Conservation (phyloP, 2,113 vertebrate genomes). For the Sinocyclocheilus anshuiensis region DNA sequence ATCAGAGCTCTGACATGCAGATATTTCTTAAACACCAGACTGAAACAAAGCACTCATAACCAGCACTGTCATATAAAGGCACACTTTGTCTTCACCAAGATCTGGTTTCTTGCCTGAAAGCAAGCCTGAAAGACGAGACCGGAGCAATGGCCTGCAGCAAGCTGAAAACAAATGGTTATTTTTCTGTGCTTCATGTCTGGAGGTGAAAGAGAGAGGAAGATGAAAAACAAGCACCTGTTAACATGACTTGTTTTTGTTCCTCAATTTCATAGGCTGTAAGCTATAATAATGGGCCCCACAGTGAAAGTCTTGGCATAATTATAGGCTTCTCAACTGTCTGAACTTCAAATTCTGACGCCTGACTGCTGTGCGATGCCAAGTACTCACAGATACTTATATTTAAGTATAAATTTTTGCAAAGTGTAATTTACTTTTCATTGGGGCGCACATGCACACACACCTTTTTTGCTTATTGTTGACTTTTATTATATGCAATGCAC, state of each 20-base stretch:
- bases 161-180: slow-evolving; percentile 69
- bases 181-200: slow-evolving; percentile 55
- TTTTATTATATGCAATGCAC: not conserved
- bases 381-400: not conserved
- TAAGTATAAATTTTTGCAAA: not conserved
- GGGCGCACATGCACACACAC: not conserved
- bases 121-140: slow-evolving; percentile 71
- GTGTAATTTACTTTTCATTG: not conserved
- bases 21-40: slow-evolving; percentile 46
- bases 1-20: not conserved
- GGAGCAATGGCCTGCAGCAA: slow-evolving; percentile 61
- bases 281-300: slow-evolving; percentile 48
- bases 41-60: slow-evolving; percentile 62
- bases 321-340: slow-evolving; percentile 44
- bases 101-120: slow-evolving; percentile 60
- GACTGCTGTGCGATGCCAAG: not conserved
- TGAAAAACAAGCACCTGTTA: slow-evolving; percentile 60
- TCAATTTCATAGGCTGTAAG: slow-evolving; percentile 37
- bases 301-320: slow-evolving; percentile 57
- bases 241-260: slow-evolving; percentile 56
- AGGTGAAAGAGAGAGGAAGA: slow-evolving; percentile 43
- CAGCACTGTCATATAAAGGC: slow-evolving; percentile 60
- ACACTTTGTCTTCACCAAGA: slow-evolving; percentile 37
- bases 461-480: not conserved
- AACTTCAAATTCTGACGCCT: not conserved